phyloP scores from a whole-genome alignment of 2,113 vertebrate genomes.

The Montifringilla adamsi region DNA sequence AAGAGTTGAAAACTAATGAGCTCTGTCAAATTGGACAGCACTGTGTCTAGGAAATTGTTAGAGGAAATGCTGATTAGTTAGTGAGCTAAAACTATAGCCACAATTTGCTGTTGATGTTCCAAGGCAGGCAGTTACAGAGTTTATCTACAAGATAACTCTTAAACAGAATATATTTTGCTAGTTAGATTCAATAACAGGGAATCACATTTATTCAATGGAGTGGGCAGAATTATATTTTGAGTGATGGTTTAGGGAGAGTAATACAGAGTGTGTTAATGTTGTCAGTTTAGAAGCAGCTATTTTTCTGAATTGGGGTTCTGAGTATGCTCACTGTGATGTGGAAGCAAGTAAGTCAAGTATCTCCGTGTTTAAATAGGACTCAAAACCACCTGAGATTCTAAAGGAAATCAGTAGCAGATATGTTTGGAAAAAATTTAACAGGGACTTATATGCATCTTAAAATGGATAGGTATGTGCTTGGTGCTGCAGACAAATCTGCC shows the following conservation, averaged over 20 bases:
- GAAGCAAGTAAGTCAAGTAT: neutral
- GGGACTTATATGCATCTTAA: neutral
- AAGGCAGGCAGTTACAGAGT: slow-evolving; percentile 52
- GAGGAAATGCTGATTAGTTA: slow-evolving; percentile 42
- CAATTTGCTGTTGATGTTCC: slow-evolving; percentile 51
- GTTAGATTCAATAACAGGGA: neutral
- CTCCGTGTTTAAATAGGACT: neutral
- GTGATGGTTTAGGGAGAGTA: neutral
- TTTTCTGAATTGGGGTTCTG: neutral
- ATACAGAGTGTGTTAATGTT: neutral
- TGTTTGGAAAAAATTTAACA: neutral
- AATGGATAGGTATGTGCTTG: neutral
- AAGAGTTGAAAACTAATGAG: slow-evolving; percentile 34
- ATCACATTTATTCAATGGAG: neutral
- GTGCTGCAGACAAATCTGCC: neutral
- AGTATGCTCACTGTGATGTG: neutral
- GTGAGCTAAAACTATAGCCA: slow-evolving; percentile 53
- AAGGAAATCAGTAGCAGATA: neutral
- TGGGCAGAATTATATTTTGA: neutral
- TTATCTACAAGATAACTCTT: slow-evolving; percentile 63
- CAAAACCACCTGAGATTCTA: neutral
- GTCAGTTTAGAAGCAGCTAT: neutral
- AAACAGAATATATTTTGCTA: slow-evolving; percentile 63
- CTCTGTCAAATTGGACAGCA: slow-evolving; percentile 5
- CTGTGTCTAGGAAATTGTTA: slow-evolving; percentile 2